Percentiles rank a stretch among this genome's conserved stretches.
phyloP scores from a whole-genome alignment of 2,113 vertebrate genomes.

The Thamnophis sirtalis region DNA sequence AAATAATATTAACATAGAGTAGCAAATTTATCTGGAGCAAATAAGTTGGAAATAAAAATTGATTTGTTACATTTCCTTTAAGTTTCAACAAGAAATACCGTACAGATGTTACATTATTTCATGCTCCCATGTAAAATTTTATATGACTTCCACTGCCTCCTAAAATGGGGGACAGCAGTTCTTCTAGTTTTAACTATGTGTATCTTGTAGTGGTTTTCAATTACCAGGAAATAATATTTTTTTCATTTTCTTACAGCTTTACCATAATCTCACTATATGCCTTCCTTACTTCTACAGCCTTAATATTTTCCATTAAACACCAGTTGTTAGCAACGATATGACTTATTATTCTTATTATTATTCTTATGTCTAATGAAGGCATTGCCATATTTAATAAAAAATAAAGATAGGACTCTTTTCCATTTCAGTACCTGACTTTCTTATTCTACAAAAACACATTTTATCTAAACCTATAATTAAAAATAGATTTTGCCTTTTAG shows the following conservation, averaged over 20 bases:
- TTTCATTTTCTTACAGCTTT: neutral
- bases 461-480: neutral
- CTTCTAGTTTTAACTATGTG: neutral
- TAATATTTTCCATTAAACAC: neutral
- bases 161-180: neutral
- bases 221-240: neutral
- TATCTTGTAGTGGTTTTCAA: neutral
- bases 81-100: neutral
- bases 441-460: neutral
- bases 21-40: neutral
- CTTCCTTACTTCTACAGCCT: neutral
- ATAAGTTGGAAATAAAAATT: neutral
- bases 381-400: neutral
- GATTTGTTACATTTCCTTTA: neutral
- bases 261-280: neutral
- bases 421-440: neutral
- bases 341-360: too few relatives aligned
- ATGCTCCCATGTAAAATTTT: neutral
- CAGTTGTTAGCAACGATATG: neutral
- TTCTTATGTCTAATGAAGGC: neutral
- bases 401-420: neutral
- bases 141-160: neutral
- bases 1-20: neutral
- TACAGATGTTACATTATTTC: neutral
- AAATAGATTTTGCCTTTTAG: neutral